These are phyloP conservation scores for Acanthosepion pharaonis DNA, from an alignment of 2,888 invertebrate genomes.

Conservation along the genomic window DNA sequence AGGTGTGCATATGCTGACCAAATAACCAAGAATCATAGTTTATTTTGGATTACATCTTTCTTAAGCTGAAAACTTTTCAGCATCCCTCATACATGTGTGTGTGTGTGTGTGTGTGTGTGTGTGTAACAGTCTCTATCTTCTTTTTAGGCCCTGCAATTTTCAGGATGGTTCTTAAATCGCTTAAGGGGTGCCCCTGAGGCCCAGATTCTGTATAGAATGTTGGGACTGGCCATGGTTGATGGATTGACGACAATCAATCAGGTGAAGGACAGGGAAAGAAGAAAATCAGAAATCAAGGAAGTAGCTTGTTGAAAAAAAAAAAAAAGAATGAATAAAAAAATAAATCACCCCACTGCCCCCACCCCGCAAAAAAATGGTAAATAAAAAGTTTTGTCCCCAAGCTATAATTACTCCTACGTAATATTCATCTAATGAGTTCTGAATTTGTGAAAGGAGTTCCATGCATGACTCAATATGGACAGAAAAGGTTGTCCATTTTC, in stretches of 20 bases:
- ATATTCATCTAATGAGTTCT: constrained; percentile 4
- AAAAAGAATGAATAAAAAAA: background rate
- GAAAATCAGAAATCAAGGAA: background rate
- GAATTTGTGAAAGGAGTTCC: constrained; percentile 2
- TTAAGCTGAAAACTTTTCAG: too few relatives aligned
- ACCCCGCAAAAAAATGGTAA: too few relatives aligned
- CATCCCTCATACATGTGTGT: background rate
- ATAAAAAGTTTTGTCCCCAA: background rate
- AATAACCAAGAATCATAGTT: too few relatives aligned
- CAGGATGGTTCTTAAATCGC: background rate
- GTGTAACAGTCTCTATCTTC: background rate
- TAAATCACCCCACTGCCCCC: background rate
- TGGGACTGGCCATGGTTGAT: background rate
- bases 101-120: background rate
- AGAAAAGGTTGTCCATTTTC: constrained; percentile 2
- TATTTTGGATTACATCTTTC: too few relatives aligned
- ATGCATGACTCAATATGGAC: background rate
- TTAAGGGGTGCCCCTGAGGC: constrained; percentile 1
- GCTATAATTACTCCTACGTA: constrained; percentile 33
- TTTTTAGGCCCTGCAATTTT: background rate
- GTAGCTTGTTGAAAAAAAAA: background rate
- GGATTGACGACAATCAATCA: background rate
- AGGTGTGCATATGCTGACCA: too few relatives aligned
- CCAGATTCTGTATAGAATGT: background rate
- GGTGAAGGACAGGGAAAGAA: background rate